Base-by-base conservation (phyloP, 2,888 invertebrate genomes). In the Ligdia adustata region DNA sequence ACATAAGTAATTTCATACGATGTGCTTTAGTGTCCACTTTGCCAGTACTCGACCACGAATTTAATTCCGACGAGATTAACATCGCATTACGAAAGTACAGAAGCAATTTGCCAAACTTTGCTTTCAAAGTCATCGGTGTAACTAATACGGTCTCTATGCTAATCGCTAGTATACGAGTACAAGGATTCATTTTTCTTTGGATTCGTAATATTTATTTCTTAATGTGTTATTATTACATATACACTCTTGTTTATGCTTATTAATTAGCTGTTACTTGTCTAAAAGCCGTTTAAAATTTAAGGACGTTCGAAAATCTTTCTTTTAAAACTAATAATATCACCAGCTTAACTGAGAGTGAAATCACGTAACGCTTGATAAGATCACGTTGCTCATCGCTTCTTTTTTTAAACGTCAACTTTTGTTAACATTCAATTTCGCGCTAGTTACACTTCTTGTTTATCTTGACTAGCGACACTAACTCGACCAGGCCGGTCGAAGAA, bases 291-390 rank as follows among this genome's bases (percentile, higher is more conserved):
- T n/a, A n/a, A n/a, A n/a, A n/a, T n/a, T n/a, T n/a, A n/a, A n/a
- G n/a, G n/a, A n/a, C n/a, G n/a, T n/a, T n/a, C n/a, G n/a, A n/a
- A n/a, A n/a, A n/a, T n/a, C n/a, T n/a, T n/a, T n/a, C n/a, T n/a
- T n/a, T n/a, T n/a, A n/a, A n/a, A n/a, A n/a, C n/a, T n/a, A n/a
- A n/a, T n/a, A n/a, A n/a, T n/a, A n/a, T n/a, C n/a, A n/a, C 6
- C 18, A 66, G 55, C 66, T 62, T 65, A 63, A 57, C 66, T 61
- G 68, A 82, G 71, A 85, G 87, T 85, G 85, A 87, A 87, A 87
- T 83, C 75, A 73, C 58, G 68, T 64, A 72, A 81, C 81, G 83
- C 68, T 82, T 70, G 72, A 81, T 75, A 76, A 77, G 69, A 64
- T 76, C 69, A 64, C 75, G 75, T 72, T 69, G 74, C 68, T 63